A percentile compares a stretch with the other conserved stretches of the same genome.
phyloP scores from a whole-genome alignment of 2,888 invertebrate species.

The Sphaerophoria rueppellii region DNA sequence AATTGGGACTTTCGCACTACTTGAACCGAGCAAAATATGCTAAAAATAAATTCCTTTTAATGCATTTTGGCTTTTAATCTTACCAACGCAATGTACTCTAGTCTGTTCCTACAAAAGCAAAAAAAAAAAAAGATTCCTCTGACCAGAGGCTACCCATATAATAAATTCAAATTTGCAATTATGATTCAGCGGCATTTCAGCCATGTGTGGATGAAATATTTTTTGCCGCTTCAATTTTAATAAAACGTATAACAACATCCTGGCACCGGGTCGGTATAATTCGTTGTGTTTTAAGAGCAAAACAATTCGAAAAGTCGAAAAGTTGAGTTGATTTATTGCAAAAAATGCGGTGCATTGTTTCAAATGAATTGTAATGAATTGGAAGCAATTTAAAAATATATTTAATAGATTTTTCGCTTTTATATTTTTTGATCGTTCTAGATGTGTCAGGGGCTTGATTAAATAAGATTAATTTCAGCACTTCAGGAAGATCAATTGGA shows the following conservation, averaged over 20 bases:
- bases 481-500: background rate
- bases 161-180: background rate
- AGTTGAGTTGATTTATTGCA: conserved; percentile 43
- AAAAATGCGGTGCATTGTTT: conserved; percentile 46
- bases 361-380: conserved; percentile 43
- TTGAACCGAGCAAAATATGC: background rate
- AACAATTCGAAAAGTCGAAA: conserved; percentile 34
- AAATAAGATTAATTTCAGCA: conserved; percentile 13
- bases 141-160: background rate
- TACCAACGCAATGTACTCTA: background rate
- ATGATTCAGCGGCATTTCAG: conserved; percentile 24
- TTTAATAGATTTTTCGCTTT: background rate
- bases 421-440: background rate
- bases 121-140: no score
- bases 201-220: conserved; percentile 32
- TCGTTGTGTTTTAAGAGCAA: background rate
- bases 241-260: conserved; percentile 15
- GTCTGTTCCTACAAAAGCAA: no score
- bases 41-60: conserved; percentile 24
- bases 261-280: conserved; percentile 3
- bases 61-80: conserved; percentile 14
- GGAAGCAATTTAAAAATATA: conserved; percentile 13
- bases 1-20: conserved; percentile 21
- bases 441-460: background rate
- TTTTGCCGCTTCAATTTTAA: conserved; percentile 14